These are phyloP conservation scores for Stegastes partitus DNA, from an alignment of 2,113 vertebrate genomes.

Conservation along the genomic window DNA sequence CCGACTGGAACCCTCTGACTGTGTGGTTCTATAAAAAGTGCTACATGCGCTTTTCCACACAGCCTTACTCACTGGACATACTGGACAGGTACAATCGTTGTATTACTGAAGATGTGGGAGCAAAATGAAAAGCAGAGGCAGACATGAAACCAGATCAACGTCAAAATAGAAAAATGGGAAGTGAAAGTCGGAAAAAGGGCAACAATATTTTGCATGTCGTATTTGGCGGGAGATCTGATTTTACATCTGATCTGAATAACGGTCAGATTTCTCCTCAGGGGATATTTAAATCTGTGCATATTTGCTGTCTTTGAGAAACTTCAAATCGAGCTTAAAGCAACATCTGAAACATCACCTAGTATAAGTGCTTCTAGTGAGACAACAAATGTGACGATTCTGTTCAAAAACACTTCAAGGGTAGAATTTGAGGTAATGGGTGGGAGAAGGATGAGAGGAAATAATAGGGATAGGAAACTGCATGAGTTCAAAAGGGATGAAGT, in stretches of 20 bases:
- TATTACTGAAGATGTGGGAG: background rate
- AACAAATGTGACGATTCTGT: too few relatives aligned
- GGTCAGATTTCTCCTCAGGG: background rate
- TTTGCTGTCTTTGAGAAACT: background rate
- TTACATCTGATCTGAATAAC: conserved; percentile 6
- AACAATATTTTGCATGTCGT: background rate
- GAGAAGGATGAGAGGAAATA: too few relatives aligned
- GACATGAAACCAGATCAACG: conserved; percentile 16
- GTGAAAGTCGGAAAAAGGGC: conserved; percentile 3
- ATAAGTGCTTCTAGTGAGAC: background rate
- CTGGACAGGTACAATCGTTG: conserved; percentile 87
- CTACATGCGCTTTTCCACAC: conserved; percentile 93
- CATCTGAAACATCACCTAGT: background rate
- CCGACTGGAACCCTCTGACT: conserved; percentile 92
- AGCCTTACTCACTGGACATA: conserved; percentile 86
- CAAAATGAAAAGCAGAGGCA: background rate
- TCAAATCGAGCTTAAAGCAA: conserved; percentile 6
- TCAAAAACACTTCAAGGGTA: too few relatives aligned
- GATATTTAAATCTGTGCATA: conserved; percentile 11
- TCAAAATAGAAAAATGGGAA: conserved; percentile 43
- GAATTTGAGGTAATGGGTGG: too few relatives aligned
- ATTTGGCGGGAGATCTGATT: conserved; percentile 22
- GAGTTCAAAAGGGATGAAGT: too few relatives aligned
- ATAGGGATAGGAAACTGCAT: too few relatives aligned
- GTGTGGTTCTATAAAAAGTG: conserved; percentile 92